These are phyloP conservation scores for Halichoerus grypus DNA, from an alignment of 2,113 vertebrate species.

Conservation along the genomic window DNA sequence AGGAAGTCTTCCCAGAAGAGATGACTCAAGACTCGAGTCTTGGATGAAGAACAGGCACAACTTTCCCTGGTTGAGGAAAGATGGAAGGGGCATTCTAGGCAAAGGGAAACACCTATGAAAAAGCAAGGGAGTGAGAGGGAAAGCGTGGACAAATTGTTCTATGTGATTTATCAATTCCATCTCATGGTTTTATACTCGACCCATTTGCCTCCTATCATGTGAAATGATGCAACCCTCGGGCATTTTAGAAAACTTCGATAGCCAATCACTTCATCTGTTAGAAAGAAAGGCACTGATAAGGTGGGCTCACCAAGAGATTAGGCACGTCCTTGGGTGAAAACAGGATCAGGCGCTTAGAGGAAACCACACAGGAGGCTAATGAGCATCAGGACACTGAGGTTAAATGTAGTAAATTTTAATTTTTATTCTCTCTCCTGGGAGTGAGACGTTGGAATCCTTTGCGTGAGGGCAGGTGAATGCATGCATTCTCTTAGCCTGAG, in stretches of 20 bases:
- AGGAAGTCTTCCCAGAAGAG: neutral
- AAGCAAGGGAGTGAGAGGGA: neutral
- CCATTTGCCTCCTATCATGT: neutral
- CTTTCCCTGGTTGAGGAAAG: neutral
- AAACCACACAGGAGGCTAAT: neutral
- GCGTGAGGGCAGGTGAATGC: neutral
- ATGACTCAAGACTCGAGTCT: neutral
- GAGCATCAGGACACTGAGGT: neutral
- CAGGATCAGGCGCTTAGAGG: neutral
- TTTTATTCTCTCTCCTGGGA: slow-evolving; percentile 26
- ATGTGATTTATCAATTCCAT: slow-evolving; percentile 54
- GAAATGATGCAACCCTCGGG: slow-evolving; percentile 45
- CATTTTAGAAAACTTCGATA: slow-evolving; percentile 47
- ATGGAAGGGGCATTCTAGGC: neutral
- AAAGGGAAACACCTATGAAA: neutral
- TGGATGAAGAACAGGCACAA: neutral
- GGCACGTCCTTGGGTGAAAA: slow-evolving; percentile 16
- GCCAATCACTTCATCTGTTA: slow-evolving; percentile 60
- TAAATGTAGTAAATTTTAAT: neutral
- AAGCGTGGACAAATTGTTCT: neutral
- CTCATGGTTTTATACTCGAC: slow-evolving; percentile 19
- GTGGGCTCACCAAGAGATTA: neutral
- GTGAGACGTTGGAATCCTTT: slow-evolving; percentile 18
- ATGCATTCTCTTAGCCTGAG: neutral
- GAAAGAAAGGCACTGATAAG: neutral